Evolutionary conservation across 2,888 invertebrate species (phyloP), one percentile per base, ranked within the genome.

Genomic region (Agrenia bidenticulata): DNA sequence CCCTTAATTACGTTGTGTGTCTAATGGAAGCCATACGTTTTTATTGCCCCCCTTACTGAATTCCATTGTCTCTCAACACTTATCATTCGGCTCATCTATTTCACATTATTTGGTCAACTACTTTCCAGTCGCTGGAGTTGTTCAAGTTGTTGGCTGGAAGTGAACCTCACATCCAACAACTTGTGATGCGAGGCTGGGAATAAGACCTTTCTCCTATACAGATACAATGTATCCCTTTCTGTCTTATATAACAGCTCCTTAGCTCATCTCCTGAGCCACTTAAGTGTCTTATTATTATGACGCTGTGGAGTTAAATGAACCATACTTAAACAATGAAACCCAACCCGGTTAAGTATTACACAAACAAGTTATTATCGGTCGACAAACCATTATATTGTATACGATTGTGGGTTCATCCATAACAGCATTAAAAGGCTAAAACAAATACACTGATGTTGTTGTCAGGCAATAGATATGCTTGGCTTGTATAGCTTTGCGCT

Each of bases 1-100:
- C 72, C 71, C 69, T 69, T 75, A 75, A 75, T 75, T 75, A 73
- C 74, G 69, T 66, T 68, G 61, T 73, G 72, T 73, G 69, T 67
- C 72, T 74, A 74, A 74, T 74, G 74, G 74, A 74, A 73, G 72
- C 66, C 69, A 69, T 72, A 65, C 64, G 67, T 65, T 74, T 74
- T 74, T 74, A 74, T 74, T 74, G 70, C 74, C 70, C 66, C 32
- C 68, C 68, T 71, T 63, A 62, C 67, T 72, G 64, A 64, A 72
- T 74, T 72, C 72, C 69, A 69, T 72, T 72, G 69, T 72, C 69
- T 74, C 63, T 66, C 54, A 64, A 63, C 69, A 72, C 74, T 74
- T 74, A 74, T 74, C 74, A 66, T 62, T 64, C 63, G 62, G 61
- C 62, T 70, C 66, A 70, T 70, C 70, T 70, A 70, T 61, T 67